Conservation (phyloP, 1,140 invertebrate genomes). For the Doryteuthis pealeii region DNA sequence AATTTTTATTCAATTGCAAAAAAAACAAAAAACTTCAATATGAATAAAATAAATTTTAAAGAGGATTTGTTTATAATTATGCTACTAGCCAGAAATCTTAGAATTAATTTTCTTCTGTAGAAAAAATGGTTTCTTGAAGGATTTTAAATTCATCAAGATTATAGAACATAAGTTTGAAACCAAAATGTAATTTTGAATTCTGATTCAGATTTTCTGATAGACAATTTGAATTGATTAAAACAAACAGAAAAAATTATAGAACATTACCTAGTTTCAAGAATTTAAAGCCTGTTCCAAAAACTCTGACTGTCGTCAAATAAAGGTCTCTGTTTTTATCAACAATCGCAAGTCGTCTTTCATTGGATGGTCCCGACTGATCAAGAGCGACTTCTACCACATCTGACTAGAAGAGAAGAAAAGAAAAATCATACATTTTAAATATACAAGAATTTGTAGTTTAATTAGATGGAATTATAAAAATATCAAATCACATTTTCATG, state of each 20-base stretch:
- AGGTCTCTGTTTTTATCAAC: conserved; percentile 82
- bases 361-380: conserved; percentile 74
- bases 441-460: background rate
- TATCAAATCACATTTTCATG: background rate
- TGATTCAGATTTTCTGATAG: too few relatives aligned
- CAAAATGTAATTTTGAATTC: too few relatives aligned
- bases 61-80: too few relatives aligned
- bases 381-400: conserved; percentile 74
- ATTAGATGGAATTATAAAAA: background rate
- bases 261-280: conserved; percentile 75
- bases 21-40: too few relatives aligned
- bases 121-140: too few relatives aligned
- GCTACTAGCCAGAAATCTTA: too few relatives aligned
- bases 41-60: too few relatives aligned
- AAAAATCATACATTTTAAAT: background rate
- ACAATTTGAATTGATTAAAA: too few relatives aligned
- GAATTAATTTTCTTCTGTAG: too few relatives aligned
- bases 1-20: too few relatives aligned
- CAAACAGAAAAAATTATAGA: background rate
- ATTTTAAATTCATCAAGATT: too few relatives aligned
- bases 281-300: conserved; percentile 64
- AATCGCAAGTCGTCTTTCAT: conserved; percentile 74
- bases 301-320: conserved; percentile 72
- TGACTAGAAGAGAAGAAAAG: conserved; percentile 63
- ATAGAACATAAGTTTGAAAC: too few relatives aligned